phyloP scores from a whole-genome alignment of 2,888 invertebrate species.

The Itoplectis maculator region DNA sequence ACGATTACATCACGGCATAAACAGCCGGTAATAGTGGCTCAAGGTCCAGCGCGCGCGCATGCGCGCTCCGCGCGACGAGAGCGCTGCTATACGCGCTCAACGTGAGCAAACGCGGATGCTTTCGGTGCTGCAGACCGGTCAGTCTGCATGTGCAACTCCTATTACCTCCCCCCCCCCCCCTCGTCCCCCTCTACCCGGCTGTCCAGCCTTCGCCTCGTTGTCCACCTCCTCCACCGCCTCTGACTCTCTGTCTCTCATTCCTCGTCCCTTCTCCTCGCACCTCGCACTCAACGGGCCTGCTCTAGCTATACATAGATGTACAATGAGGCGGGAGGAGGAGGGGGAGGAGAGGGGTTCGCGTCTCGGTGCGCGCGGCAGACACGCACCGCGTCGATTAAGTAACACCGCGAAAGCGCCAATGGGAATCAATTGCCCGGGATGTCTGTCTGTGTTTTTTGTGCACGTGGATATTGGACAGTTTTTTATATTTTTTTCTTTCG shows the following conservation, averaged over 20 bases:
- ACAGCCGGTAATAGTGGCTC: conserved; percentile 80
- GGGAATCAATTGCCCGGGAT: neutral
- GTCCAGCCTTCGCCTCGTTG: conserved; percentile 3
- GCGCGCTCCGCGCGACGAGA: conserved; percentile 52
- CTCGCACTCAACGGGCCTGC: conserved; percentile 33
- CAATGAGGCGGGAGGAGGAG: neutral
- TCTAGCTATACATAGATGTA: neutral
- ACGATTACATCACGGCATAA: conserved; percentile 79
- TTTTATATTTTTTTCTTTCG: no score
- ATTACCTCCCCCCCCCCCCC: neutral
- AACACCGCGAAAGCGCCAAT: conserved; percentile 4
- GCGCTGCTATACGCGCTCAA: neutral
- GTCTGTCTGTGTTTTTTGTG: neutral
- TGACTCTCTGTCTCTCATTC: conserved; percentile 16
- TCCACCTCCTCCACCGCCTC: conserved; percentile 6
- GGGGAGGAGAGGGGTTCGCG: no score
- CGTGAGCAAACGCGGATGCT: conserved; percentile 47
- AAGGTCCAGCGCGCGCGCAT: conserved; percentile 77
- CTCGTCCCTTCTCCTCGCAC: conserved; percentile 32
- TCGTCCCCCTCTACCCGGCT: neutral
- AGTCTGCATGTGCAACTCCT: conserved; percentile 44
- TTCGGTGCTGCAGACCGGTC: conserved; percentile 28
- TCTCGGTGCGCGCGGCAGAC: neutral
- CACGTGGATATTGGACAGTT: neutral
- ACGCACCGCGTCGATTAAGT: conserved; percentile 13